These are phyloP conservation scores for Metopolophium dirhodum DNA, from an alignment of 1,140 invertebrate genomes.

Conservation along the genomic window DNA sequence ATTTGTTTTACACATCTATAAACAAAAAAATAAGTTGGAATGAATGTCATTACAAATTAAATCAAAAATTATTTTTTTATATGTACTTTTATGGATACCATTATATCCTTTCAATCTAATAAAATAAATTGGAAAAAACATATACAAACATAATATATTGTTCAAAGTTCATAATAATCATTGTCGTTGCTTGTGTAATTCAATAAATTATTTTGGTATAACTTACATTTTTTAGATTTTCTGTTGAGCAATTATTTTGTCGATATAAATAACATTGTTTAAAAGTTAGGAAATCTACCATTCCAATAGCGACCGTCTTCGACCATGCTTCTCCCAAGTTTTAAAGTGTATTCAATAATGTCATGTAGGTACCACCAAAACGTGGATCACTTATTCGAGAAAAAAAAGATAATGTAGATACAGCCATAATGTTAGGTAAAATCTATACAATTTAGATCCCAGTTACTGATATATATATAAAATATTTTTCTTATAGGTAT, in stretches of 20 bases:
- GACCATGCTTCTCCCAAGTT: constrained; percentile 99
- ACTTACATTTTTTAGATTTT: neutral
- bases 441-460: constrained; percentile 24
- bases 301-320: constrained; percentile 86
- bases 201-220: too few relatives aligned
- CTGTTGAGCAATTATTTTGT: neutral
- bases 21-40: neutral
- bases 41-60: neutral
- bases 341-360: constrained; percentile 92
- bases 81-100: too few relatives aligned
- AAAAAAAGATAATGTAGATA: constrained; percentile 82
- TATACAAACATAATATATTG: too few relatives aligned
- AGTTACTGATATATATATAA: too few relatives aligned
- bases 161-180: too few relatives aligned
- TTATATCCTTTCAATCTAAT: too few relatives aligned
- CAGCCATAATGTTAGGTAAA: constrained; percentile 75
- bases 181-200: too few relatives aligned
- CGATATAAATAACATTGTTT: constrained; percentile 69
- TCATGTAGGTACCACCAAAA: constrained; percentile 99
- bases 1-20: neutral
- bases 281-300: constrained; percentile 87
- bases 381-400: constrained; percentile 87
- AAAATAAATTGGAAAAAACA: too few relatives aligned
- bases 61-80: neutral
- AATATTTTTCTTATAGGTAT: too few relatives aligned